These are phyloP conservation scores for Scolopax mira DNA, from an alignment of 2,113 vertebrate genomes.

Conservation along the genomic window DNA sequence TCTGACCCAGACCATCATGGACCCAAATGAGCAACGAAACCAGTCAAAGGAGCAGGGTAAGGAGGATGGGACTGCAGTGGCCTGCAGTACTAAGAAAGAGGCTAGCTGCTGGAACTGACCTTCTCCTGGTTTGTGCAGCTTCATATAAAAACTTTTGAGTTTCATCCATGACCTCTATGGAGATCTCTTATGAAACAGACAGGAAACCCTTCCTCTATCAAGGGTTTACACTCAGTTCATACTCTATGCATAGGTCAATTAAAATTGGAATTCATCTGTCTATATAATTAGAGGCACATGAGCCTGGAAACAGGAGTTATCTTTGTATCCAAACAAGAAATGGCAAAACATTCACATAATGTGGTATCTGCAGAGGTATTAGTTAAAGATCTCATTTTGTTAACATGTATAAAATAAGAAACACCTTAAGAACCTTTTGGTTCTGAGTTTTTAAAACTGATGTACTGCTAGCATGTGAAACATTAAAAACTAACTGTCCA, in stretches of 20 bases:
- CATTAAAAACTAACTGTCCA: neutral
- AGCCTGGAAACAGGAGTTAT: neutral
- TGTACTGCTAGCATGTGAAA: neutral
- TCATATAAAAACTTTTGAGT: neutral
- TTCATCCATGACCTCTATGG: neutral
- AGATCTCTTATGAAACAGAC: neutral
- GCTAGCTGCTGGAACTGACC: neutral
- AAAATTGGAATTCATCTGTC: neutral
- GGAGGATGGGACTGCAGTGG: neutral
- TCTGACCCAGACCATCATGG: neutral
- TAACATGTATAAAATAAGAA: neutral
- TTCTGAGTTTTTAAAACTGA: neutral
- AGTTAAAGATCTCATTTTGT: neutral
- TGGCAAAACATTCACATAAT: neutral
- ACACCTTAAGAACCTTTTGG: neutral
- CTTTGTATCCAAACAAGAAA: constrained; percentile 10
- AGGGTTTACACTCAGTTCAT: neutral
- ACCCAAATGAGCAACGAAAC: neutral
- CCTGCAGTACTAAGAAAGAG: neutral
- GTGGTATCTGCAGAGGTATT: neutral
- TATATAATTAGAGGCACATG: neutral
- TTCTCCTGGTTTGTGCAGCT: neutral
- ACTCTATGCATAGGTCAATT: neutral
- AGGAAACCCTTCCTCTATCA: neutral
- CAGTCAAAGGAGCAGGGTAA: neutral